These are phyloP conservation scores for Artibeus jamaicensis DNA, from an alignment of 2,797 vertebrate genomes.

Conservation along the genomic window DNA sequence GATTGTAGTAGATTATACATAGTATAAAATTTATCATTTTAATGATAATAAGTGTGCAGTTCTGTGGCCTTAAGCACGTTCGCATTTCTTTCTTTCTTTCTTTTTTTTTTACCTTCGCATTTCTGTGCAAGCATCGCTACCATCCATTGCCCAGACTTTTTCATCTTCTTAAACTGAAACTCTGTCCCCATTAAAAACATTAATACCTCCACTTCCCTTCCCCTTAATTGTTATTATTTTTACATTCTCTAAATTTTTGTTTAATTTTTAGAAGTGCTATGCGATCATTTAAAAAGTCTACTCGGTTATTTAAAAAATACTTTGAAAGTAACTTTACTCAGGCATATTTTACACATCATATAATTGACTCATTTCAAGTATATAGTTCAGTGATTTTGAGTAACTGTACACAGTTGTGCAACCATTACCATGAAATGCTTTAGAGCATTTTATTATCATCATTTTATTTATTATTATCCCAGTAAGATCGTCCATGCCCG, in stretches of 20 bases:
- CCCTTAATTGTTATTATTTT: not conserved
- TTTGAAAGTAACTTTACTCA: conserved; percentile 8
- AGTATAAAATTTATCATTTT: not conserved
- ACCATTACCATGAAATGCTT: conserved; percentile 19
- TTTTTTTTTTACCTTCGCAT: no score
- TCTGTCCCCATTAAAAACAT: not conserved
- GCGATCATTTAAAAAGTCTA: not conserved
- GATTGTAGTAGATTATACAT: not conserved
- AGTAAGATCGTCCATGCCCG: not conserved
- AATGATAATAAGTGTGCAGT: not conserved
- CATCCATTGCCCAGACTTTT: not conserved
- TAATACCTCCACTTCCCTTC: not conserved
- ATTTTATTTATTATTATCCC: not conserved
- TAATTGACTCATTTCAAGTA: conserved; percentile 35
- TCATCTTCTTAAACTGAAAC: conserved; percentile 33
- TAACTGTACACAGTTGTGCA: conserved; percentile 21
- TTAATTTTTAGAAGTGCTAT: not conserved
- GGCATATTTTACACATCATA: not conserved
- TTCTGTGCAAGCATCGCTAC: not conserved
- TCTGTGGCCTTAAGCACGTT: not conserved
- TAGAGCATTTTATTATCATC: not conserved
- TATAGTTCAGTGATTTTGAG: not conserved
- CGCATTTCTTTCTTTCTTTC: no score
- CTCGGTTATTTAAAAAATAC: not conserved
- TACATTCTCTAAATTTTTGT: not conserved